phyloP scores from a whole-genome alignment of 2,888 invertebrate genomes.

The Tridacna gigas region DNA sequence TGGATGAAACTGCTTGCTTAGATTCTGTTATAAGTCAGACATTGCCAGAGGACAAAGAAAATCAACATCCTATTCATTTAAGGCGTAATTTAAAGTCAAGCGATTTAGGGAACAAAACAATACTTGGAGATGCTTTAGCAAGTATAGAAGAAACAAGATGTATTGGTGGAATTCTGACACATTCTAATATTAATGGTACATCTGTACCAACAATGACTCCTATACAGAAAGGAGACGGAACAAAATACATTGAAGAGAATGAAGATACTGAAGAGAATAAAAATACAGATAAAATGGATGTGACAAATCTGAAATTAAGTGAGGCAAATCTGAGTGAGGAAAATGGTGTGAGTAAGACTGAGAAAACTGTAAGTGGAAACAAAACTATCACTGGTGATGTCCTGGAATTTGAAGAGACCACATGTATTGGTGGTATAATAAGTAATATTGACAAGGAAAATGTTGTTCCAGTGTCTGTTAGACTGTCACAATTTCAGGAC shows the following conservation, averaged over 20 bases:
- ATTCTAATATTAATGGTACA: neutral
- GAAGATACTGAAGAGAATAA: neutral
- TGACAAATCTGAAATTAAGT: neutral
- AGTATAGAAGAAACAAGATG: slow-evolving; percentile 23
- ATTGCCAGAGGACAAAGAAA: neutral
- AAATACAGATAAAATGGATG: neutral
- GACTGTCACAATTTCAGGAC: neutral
- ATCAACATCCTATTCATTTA: neutral
- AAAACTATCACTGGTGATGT: slow-evolving; percentile 1
- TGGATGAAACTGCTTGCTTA: neutral
- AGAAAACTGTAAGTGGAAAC: neutral
- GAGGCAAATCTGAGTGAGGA: neutral
- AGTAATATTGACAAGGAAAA: slow-evolving; percentile 8
- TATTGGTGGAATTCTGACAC: slow-evolving; percentile 19
- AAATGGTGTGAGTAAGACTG: neutral
- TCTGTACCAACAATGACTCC: neutral
- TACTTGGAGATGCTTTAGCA: neutral
- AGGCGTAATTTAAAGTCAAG: neutral
- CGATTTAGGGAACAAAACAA: neutral
- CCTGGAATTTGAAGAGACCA: slow-evolving; percentile 23
- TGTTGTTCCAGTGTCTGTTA: neutral
- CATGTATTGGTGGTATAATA: slow-evolving; percentile 31
- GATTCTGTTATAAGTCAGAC: neutral
- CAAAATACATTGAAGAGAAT: neutral
- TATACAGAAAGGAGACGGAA: neutral